Evolutionary conservation across 2,797 vertebrate species (phyloP).

Genomic region (Rhinogobio ventralis): DNA sequence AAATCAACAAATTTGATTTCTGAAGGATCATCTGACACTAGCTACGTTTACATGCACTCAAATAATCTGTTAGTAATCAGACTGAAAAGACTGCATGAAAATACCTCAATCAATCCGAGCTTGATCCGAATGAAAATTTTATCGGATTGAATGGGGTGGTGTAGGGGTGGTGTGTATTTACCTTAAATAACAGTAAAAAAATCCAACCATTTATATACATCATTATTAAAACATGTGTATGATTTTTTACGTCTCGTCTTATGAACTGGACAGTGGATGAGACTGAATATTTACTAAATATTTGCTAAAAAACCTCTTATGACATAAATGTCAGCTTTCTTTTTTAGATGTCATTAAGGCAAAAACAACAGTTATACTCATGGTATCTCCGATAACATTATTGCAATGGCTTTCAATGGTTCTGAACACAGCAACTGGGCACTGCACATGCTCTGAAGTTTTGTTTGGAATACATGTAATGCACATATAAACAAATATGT

Average conservation of each 20-base stretch:
- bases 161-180: too few species aligned
- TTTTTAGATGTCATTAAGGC: background rate
- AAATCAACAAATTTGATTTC: background rate
- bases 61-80: background rate
- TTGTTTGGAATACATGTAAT: background rate
- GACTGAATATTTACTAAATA: background rate
- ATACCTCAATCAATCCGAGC: background rate
- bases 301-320: background rate
- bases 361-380: background rate
- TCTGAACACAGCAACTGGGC: too few species aligned
- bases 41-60: background rate
- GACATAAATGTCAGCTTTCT: background rate
- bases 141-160: background rate
- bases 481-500: too few species aligned
- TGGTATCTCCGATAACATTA: background rate
- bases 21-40: background rate
- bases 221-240: background rate
- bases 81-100: background rate
- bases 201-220: background rate
- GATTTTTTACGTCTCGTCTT: background rate
- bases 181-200: background rate
- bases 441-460: background rate
- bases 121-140: background rate
- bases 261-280: background rate
- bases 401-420: background rate